phyloP scores from a whole-genome alignment of 1,140 invertebrate genomes.

The Drosophila mojavensis region DNA sequence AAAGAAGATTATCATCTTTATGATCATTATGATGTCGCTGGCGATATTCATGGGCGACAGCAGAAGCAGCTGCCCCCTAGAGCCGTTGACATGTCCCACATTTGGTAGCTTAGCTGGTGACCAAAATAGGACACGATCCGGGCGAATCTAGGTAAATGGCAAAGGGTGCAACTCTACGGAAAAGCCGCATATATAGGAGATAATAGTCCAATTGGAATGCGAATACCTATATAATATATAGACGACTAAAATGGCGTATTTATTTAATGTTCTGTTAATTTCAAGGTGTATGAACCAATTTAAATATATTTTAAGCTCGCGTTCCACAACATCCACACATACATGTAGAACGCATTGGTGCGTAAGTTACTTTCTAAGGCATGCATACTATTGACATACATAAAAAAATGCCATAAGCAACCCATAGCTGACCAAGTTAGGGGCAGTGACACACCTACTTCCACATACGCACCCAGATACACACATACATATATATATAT shows the following conservation, averaged over 20 bases:
- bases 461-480: not conserved
- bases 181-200: too few species aligned
- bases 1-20: conserved; percentile 22
- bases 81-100: conserved; percentile 15
- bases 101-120: conserved; percentile 9
- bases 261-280: too few species aligned
- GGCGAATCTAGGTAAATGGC: conserved; percentile 4
- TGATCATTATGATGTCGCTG: conserved; percentile 4
- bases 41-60: conserved; percentile 2
- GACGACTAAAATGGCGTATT: too few species aligned
- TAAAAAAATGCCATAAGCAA: not conserved
- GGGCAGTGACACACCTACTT: conserved; percentile 9
- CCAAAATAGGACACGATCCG: conserved; percentile 53
- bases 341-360: not conserved
- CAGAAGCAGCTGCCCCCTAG: conserved; percentile 34
- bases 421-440: conserved; percentile 4
- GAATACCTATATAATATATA: too few species aligned
- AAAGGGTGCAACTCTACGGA: not conserved
- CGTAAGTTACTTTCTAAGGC: not conserved
- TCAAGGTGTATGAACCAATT: not conserved
- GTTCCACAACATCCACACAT: not conserved
- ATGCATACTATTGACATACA: not conserved
- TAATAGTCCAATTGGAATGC: too few species aligned
- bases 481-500: not conserved
- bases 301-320: not conserved